Percentiles rank a stretch among this genome's conserved stretches.
Conservation (phyloP, 2,888 invertebrate genomes). For the Athalia circularis region DNA sequence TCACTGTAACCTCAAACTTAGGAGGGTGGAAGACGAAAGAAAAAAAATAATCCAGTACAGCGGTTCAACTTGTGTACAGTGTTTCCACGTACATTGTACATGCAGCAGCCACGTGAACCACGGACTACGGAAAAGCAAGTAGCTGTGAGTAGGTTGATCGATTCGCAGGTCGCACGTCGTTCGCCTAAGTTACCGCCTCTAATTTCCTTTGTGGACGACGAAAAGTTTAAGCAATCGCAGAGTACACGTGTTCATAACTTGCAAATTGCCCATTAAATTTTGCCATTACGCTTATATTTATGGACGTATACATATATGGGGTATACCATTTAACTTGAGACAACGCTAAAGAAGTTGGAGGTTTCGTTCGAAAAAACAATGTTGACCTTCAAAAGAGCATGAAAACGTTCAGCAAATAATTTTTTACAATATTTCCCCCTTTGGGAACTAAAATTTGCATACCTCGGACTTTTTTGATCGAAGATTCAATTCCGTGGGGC, state of each 20-base stretch:
- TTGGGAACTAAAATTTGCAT: neutral
- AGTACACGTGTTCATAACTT: slow-evolving; percentile 39
- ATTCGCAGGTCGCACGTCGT: neutral
- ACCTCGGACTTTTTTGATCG: no score
- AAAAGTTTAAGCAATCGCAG: slow-evolving; percentile 17
- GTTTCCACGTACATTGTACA: no score
- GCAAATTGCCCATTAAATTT: slow-evolving; percentile 42
- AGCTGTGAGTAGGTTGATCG: neutral
- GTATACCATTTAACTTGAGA: slow-evolving; percentile 2
- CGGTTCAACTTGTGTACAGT: no score
- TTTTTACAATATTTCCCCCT: neutral
- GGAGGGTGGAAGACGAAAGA: neutral
- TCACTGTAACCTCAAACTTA: no score
- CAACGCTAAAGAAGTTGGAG: slow-evolving; percentile 8
- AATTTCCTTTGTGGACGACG: slow-evolving; percentile 3
- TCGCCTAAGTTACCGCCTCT: slow-evolving; percentile 14
- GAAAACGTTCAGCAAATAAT: no score
- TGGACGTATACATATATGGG: no score
- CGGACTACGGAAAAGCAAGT: neutral
- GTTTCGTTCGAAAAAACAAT: neutral
- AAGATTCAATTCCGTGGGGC: no score
- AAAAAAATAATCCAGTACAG: neutral
- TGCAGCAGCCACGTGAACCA: no score
- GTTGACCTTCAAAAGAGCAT: no score
- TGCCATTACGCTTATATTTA: neutral